Base-by-base conservation (phyloP, 2,797 vertebrate species). In the Pipistrellus nathusii region DNA sequence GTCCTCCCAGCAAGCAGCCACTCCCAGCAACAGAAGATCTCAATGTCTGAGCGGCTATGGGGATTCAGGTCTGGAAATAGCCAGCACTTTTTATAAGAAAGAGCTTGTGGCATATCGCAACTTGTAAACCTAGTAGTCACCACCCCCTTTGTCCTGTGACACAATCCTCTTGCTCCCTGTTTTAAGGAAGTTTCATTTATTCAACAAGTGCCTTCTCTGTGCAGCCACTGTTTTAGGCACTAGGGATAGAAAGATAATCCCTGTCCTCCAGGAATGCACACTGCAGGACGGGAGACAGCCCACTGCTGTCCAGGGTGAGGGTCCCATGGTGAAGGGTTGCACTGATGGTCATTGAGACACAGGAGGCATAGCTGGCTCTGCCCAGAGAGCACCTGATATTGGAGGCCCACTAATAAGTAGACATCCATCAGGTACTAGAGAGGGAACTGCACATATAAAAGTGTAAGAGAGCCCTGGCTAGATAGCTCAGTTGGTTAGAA, bases 61-160 rank as follows among this genome's bases (percentile, higher is more conserved):
- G 53, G 53, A 77, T 77, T 91, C 84, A 11, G 21, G 15, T 78
- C 66, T 59, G 55, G 12, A 38, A 51, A 48, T 72, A 94, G 44
- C 72, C 55, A 84, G 15, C 41, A 7, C 48, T 32, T 59, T 59
- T 32, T 59, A n/a, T 46, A 30, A 32, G 55, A 62, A 21, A 84
- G 57, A 90, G 23, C 32, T 46, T 76, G 7, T 72, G 11, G 18
- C 18, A 3, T 46, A 6, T 41, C 53, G 7, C 41, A 77, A 6
- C 17, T 72, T n/a, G 15, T 41, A 57, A 46, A 62, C n/a, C 48
- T 7, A 8, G 15, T 32, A 6, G 0, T 38, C 18, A 35, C 23
- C 32, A 27, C 4, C 41, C 35, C 41, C 38, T 90, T 38, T 51
- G 23, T 81, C 77, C 44, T 75, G 2, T 14, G 18, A 85, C 12